A percentile compares a stretch with the other conserved stretches of the same genome.
Evolutionary conservation across 2,888 invertebrate genomes (phyloP).

Genomic region (Dynastes maya): DNA sequence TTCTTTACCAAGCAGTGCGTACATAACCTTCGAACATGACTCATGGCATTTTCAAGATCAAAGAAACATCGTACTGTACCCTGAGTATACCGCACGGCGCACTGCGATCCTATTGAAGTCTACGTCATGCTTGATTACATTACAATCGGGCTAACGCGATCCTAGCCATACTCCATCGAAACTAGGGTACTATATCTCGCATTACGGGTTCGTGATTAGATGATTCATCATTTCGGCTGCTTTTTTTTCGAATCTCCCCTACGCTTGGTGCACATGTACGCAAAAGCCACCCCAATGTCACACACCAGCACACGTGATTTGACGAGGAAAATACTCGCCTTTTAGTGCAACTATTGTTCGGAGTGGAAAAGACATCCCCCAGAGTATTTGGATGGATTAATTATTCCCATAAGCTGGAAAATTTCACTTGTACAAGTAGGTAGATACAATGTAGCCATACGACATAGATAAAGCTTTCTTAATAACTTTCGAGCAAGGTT

Average conservation of each 20-base stretch:
- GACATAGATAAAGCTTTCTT: no score
- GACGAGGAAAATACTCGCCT: neutral
- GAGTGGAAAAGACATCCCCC: neutral
- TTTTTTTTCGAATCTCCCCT: conserved; percentile 34
- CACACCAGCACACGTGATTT: conserved; percentile 24
- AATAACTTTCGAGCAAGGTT: no score
- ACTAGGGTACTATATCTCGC: conserved; percentile 50
- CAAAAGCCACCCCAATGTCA: conserved; percentile 18
- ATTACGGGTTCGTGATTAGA: conserved; percentile 49
- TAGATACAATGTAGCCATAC: no score
- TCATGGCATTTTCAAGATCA: conserved; percentile 52
- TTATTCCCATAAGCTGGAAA: conserved; percentile 21
- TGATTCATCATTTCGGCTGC: conserved; percentile 51
- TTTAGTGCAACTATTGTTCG: conserved; percentile 19
- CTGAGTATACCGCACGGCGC: neutral
- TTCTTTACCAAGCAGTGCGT: neutral
- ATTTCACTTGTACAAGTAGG: neutral
- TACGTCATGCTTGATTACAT: conserved; percentile 49
- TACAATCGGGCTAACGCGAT: conserved; percentile 48
- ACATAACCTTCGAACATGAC: conserved; percentile 50
- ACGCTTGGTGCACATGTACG: neutral
- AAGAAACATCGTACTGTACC: conserved; percentile 33
- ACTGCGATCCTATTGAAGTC: conserved; percentile 37
- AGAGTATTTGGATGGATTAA: neutral
- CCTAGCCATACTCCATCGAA: conserved; percentile 20